Percentiles rank a stretch among this genome's conserved stretches.
These are phyloP conservation scores for Lophius americanus DNA, from an alignment of 2,797 vertebrate genomes.

Conservation along the genomic window DNA sequence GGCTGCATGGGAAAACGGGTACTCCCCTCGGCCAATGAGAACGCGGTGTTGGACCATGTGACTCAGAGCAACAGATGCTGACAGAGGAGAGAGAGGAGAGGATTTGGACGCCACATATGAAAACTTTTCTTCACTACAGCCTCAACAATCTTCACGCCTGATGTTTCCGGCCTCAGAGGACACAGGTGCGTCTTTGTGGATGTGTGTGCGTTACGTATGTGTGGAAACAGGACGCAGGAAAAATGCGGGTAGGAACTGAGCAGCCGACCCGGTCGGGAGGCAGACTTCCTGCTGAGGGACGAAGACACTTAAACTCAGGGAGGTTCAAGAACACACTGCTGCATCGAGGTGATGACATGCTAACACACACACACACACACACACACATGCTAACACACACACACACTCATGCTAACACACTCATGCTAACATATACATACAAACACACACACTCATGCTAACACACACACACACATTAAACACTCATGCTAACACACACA, in stretches of 20 bases:
- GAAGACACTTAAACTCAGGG: not conserved
- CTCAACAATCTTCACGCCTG: not conserved
- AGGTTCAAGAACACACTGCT: not conserved
- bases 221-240: constrained; percentile 64
- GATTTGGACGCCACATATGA: too few species aligned
- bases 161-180: not conserved
- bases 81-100: too few species aligned
- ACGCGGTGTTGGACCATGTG: too few species aligned
- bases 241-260: constrained; percentile 49
- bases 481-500: constrained; percentile 11
- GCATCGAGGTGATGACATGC: not conserved
- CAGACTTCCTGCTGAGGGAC: constrained; percentile 67
- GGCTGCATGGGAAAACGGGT: too few species aligned
- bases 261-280: constrained; percentile 58
- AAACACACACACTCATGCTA: too few species aligned
- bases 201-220: constrained; percentile 13
- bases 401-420: too few species aligned
- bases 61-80: too few species aligned
- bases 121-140: too few species aligned
- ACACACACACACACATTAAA: not conserved
- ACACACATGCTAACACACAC: too few species aligned
- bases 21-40: too few species aligned
- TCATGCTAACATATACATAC: too few species aligned
- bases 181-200: constrained; percentile 25
- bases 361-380: not conserved